phyloP scores from a whole-genome alignment of 2,113 vertebrate species.

The Triplophysa dalaica region DNA sequence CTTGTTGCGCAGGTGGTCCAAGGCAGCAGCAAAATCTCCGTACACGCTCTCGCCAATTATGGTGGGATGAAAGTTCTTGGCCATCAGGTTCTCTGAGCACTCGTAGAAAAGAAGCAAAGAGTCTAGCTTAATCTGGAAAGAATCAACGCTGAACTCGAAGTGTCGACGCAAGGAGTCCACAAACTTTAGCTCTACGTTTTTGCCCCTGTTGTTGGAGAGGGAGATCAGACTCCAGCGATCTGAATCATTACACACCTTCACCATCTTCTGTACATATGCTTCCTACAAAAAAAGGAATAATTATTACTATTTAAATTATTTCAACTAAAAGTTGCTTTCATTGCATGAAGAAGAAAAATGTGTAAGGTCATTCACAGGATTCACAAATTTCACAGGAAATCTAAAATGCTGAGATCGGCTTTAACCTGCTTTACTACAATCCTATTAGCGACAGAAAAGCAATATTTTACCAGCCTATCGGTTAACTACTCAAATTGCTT shows the following conservation, averaged over 20 bases:
- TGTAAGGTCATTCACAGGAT: not conserved
- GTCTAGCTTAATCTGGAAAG: slow-evolving; percentile 98
- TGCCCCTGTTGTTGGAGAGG: slow-evolving; percentile 96
- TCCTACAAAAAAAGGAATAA: slow-evolving; percentile 72
- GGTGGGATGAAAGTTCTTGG: slow-evolving; percentile 95
- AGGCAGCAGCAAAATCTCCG: slow-evolving; percentile 90
- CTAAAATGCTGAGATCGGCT: slow-evolving; percentile 62
- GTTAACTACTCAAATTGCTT: slow-evolving; percentile 61
- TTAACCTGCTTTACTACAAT: slow-evolving; percentile 72
- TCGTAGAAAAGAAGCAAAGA: slow-evolving; percentile 97
- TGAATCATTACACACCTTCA: slow-evolving; percentile 98
- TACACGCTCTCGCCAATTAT: slow-evolving; percentile 96
- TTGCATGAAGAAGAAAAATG: not conserved
- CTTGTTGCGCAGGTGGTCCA: slow-evolving; percentile 95
- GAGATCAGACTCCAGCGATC: slow-evolving; percentile 99
- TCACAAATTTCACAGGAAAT: slow-evolving; percentile 43
- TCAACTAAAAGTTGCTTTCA: not conserved
- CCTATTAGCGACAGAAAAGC: slow-evolving; percentile 68
- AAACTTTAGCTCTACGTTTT: slow-evolving; percentile 99
- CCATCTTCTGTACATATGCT: slow-evolving; percentile 99
- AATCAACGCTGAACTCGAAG: slow-evolving; percentile 99
- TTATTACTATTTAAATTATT: no score
- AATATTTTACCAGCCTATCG: slow-evolving; percentile 58
- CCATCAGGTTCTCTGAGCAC: slow-evolving; percentile 96
- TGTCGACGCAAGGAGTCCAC: slow-evolving; percentile 96